Conservation (phyloP, 2,797 vertebrate species). For the Rhinichthys osculus region DNA sequence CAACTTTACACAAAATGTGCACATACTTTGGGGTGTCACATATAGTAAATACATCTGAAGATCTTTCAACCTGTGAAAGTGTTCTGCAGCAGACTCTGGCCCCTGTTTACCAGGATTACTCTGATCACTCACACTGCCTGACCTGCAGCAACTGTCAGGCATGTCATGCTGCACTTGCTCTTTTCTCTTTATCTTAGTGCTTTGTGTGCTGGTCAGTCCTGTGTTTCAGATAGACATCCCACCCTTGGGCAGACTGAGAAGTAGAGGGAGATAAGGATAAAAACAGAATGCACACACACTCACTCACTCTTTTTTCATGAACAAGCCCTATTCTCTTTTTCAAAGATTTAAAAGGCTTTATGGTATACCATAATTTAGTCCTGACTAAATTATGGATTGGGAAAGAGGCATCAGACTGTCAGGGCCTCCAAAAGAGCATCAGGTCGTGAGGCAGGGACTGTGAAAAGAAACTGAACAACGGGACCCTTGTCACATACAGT, state of each 20-base stretch:
- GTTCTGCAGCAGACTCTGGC: background rate
- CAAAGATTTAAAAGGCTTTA: background rate
- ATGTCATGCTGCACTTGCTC: background rate
- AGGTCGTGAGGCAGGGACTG: background rate
- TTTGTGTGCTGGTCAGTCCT: conserved; percentile 3
- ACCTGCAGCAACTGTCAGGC: conserved; percentile 4
- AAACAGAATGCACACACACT: background rate
- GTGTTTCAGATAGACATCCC: background rate
- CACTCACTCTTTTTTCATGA: background rate
- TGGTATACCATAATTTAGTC: too few relatives aligned
- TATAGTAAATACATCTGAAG: background rate
- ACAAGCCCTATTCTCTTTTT: background rate
- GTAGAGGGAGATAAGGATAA: background rate
- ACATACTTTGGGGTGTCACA: too few relatives aligned
- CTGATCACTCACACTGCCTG: background rate
- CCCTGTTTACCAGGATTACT: background rate
- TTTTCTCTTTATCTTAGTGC: conserved; percentile 5
- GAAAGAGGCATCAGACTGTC: background rate
- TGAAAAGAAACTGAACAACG: background rate
- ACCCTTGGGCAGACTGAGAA: background rate
- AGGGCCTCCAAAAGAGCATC: background rate
- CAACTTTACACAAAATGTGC: too few relatives aligned
- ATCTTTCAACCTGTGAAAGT: background rate
- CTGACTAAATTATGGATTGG: background rate
- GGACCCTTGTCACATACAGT: background rate